Percentiles rank a stretch among this genome's conserved stretches.
These are phyloP conservation scores for Proctacanthus coquilletti DNA, from an alignment of 1,140 invertebrate genomes.

Conservation along the genomic window DNA sequence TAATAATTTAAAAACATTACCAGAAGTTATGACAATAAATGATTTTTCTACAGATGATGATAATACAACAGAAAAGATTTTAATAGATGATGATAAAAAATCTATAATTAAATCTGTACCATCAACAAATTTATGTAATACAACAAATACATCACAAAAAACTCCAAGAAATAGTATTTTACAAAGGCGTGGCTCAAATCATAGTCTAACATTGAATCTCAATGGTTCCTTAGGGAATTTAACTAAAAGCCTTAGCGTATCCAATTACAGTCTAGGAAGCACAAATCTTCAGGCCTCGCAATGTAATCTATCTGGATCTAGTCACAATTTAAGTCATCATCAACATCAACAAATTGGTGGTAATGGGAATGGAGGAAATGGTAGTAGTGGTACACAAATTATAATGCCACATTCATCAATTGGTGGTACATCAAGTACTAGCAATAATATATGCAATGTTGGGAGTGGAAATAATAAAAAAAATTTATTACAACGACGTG, in stretches of 20 bases:
- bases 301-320: constrained; percentile 8
- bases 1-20: constrained; percentile 45
- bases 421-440: not conserved
- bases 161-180: constrained; percentile 23
- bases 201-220: constrained; percentile 18
- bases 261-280: constrained; percentile 32
- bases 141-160: not conserved
- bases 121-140: not conserved
- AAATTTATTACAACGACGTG: constrained; percentile 61
- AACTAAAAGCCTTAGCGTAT: constrained; percentile 27
- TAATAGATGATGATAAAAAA: too few species aligned
- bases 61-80: too few species aligned
- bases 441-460: too few species aligned
- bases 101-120: too few species aligned
- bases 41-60: constrained; percentile 32
- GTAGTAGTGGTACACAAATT: too few species aligned
- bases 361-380: too few species aligned
- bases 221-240: constrained; percentile 9
- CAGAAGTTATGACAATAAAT: constrained; percentile 46
- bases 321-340: constrained; percentile 3
- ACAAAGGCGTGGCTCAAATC: constrained; percentile 21
- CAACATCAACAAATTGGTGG: constrained; percentile 7
- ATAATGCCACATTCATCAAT: too few species aligned
- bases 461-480: constrained; percentile 32
- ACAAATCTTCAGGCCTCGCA: too few species aligned